These are phyloP conservation scores for Antechinus stuartii DNA, from an alignment of 2,113 vertebrate genomes.

Conservation along the genomic window DNA sequence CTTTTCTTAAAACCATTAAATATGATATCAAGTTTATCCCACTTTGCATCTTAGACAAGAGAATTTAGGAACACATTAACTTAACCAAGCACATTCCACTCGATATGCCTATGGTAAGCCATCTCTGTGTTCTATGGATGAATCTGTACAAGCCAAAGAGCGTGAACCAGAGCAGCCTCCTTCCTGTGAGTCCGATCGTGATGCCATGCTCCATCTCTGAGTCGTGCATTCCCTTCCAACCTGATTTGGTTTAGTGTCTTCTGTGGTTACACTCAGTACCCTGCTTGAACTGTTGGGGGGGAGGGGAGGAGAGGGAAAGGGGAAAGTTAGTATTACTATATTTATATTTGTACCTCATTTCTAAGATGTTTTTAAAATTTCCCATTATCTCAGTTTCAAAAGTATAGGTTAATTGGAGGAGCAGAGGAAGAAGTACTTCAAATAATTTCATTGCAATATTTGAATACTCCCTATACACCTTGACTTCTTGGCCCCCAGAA, in stretches of 20 bases:
- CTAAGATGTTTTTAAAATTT: not conserved
- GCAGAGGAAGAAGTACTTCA: not conserved
- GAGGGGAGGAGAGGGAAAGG: not conserved
- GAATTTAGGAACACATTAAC: constrained; percentile 65
- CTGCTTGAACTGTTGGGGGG: constrained; percentile 47
- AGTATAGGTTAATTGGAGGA: not conserved
- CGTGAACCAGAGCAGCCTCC: constrained; percentile 60
- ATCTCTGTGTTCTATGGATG: constrained; percentile 74
- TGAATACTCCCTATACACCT: too few relatives aligned
- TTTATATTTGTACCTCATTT: not conserved
- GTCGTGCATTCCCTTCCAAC: constrained; percentile 65
- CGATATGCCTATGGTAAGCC: constrained; percentile 79
- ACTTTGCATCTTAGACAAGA: constrained; percentile 70
- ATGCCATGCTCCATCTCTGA: constrained; percentile 66
- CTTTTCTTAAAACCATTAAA: constrained; percentile 68
- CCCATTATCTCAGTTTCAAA: not conserved
- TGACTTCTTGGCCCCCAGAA: not conserved
- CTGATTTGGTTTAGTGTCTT: constrained; percentile 75
- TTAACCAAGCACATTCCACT: constrained; percentile 47
- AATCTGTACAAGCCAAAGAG: constrained; percentile 63
- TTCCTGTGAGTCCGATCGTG: constrained; percentile 62
- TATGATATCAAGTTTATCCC: constrained; percentile 77
- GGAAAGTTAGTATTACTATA: not conserved
- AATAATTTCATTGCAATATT: not conserved
- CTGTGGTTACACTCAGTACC: constrained; percentile 69